These are phyloP conservation scores for Caerostris darwini DNA, from an alignment of 1,140 invertebrate genomes.

Conservation along the genomic window DNA sequence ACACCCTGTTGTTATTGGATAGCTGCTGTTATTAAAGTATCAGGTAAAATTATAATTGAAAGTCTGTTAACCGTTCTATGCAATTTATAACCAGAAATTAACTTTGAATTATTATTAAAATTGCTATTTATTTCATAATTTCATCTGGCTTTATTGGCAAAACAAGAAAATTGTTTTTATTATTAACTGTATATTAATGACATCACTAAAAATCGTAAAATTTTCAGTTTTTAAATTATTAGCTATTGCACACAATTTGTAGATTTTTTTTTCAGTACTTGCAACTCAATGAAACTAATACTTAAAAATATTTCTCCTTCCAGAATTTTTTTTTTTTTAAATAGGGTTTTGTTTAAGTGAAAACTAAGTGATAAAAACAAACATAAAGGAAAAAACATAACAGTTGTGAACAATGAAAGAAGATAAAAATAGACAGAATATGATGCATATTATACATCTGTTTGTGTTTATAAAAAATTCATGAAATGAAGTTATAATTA, in stretches of 20 bases:
- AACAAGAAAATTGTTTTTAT: background rate
- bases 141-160: background rate
- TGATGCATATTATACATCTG: too few relatives aligned
- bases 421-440: too few relatives aligned
- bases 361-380: too few relatives aligned
- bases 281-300: too few relatives aligned
- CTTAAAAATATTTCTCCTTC: too few relatives aligned
- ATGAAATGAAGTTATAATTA: too few relatives aligned
- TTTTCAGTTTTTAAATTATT: background rate
- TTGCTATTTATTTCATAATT: background rate
- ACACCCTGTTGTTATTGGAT: conserved; percentile 91
- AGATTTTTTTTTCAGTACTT: background rate
- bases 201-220: background rate
- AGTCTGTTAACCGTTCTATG: background rate
- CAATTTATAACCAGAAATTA: background rate
- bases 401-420: too few relatives aligned
- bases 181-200: background rate
- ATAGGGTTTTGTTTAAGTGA: too few relatives aligned
- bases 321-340: too few relatives aligned
- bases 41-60: conserved; percentile 82
- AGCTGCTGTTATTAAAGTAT: conserved; percentile 93
- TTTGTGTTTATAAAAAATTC: too few relatives aligned
- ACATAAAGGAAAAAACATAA: too few relatives aligned
- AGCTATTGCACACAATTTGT: too few relatives aligned
- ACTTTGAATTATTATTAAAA: background rate